Evolutionary conservation across 2,888 invertebrate species (phyloP).

Genomic region (Uropetala carovei): DNA sequence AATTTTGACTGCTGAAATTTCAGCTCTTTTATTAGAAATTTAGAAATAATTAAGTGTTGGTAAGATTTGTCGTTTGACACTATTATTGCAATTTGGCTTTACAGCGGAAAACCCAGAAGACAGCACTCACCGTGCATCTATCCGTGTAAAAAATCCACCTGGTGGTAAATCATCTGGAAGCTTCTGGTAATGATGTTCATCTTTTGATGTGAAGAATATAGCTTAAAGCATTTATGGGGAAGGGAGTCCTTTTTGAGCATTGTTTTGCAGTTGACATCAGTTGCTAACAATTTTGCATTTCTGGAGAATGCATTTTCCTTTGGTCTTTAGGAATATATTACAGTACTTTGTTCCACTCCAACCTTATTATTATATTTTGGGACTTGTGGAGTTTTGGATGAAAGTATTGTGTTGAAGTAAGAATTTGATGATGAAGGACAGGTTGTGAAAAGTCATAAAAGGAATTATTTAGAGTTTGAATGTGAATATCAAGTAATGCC

Average conservation of each 20-base stretch:
- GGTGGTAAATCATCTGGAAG: constrained; percentile 91
- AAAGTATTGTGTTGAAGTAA: constrained; percentile 34
- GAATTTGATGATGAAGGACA: neutral
- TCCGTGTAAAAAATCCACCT: constrained; percentile 92
- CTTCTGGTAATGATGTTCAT: constrained; percentile 83
- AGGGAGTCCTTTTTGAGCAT: constrained; percentile 52
- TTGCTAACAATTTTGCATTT: constrained; percentile 60
- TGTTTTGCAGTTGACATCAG: constrained; percentile 37
- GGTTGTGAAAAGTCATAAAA: neutral
- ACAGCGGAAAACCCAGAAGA: constrained; percentile 87
- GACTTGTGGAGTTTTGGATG: constrained; percentile 18
- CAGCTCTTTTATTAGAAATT: neutral
- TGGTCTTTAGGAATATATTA: neutral
- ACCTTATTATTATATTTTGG: constrained; percentile 15
- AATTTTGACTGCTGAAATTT: neutral
- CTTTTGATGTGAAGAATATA: constrained; percentile 1
- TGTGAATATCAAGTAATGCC: neutral
- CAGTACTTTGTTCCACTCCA: constrained; percentile 25
- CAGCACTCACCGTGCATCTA: constrained; percentile 85
- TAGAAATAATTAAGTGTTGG: neutral
- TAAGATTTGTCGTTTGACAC: constrained; percentile 34
- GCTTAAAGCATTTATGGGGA: constrained; percentile 48
- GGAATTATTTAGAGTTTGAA: constrained; percentile 2
- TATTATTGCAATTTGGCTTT: constrained; percentile 68
- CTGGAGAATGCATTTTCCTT: constrained; percentile 56